phyloP scores from a whole-genome alignment of 37 sponge, comb jelly and placozoan genomes.

The Oopsacas minuta region DNA sequence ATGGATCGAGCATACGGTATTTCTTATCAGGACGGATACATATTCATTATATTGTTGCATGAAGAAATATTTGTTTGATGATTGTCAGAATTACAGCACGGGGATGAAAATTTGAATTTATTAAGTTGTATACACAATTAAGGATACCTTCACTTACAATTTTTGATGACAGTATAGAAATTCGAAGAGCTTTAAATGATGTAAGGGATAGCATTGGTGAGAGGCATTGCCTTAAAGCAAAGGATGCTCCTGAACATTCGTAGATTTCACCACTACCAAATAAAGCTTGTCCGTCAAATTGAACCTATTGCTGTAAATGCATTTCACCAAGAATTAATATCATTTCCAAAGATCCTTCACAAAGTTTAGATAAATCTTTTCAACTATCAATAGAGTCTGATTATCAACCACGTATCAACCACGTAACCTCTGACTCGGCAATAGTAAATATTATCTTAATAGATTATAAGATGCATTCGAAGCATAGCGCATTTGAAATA shows the following conservation, averaged over 20 bases:
- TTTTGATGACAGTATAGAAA: too few relatives aligned
- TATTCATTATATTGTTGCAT: too few relatives aligned
- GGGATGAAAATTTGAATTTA: too few relatives aligned
- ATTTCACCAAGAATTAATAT: not conserved
- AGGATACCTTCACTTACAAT: not conserved
- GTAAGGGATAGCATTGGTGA: too few relatives aligned
- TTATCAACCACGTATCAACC: not conserved
- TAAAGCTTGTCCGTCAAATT: not conserved
- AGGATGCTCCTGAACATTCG: not conserved
- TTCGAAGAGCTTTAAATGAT: too few relatives aligned
- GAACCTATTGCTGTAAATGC: not conserved
- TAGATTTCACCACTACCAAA: not conserved
- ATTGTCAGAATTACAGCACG: too few relatives aligned
- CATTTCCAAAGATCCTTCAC: not conserved
- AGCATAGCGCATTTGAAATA: not conserved
- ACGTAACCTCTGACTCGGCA: not conserved
- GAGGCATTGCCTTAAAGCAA: not conserved
- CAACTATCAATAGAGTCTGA: not conserved
- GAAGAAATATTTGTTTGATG: too few relatives aligned
- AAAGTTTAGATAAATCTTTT: not conserved
- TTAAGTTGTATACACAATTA: not conserved
- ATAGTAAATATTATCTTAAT: not conserved
- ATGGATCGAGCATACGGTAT: too few relatives aligned
- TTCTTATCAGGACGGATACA: too few relatives aligned
- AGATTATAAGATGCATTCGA: not conserved